A percentile compares a stretch with the other conserved stretches of the same genome.
Conservation (phyloP, 2,888 invertebrate genomes). For the Drosophila trichaetosa region DNA sequence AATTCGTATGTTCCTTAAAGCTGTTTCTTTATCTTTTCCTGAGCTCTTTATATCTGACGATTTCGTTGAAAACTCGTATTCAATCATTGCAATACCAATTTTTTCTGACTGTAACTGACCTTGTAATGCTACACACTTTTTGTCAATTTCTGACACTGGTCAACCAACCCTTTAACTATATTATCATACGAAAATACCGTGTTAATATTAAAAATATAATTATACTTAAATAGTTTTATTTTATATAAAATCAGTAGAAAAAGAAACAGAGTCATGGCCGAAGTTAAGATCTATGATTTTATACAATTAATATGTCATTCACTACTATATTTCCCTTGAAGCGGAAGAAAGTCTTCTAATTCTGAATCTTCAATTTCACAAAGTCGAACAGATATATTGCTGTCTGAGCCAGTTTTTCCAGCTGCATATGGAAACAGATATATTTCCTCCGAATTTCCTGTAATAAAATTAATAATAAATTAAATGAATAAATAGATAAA, state of each 20-base stretch:
- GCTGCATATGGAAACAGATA: conserved; percentile 84
- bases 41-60: not conserved
- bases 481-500: not conserved
- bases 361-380: conserved; percentile 97
- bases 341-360: conserved; percentile 86
- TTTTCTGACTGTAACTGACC: not conserved
- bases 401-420: conserved; percentile 88
- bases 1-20: not conserved
- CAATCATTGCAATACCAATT: not conserved
- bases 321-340: conserved; percentile 51
- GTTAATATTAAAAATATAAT: conserved; percentile 47
- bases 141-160: not conserved
- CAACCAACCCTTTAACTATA: not conserved
- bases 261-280: conserved; percentile 63
- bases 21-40: not conserved
- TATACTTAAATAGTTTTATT: conserved; percentile 53
- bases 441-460: conserved; percentile 86
- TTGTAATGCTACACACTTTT: not conserved
- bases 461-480: conserved; percentile 80
- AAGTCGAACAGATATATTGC: conserved; percentile 94
- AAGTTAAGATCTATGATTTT: conserved; percentile 64
- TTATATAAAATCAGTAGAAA: conserved; percentile 76
- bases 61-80: not conserved
- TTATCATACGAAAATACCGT: conserved; percentile 39
- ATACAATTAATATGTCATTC: conserved; percentile 67